Evolutionary conservation across 2,888 invertebrate species (phyloP).

Genomic region (Protodeltote pygarga): DNA sequence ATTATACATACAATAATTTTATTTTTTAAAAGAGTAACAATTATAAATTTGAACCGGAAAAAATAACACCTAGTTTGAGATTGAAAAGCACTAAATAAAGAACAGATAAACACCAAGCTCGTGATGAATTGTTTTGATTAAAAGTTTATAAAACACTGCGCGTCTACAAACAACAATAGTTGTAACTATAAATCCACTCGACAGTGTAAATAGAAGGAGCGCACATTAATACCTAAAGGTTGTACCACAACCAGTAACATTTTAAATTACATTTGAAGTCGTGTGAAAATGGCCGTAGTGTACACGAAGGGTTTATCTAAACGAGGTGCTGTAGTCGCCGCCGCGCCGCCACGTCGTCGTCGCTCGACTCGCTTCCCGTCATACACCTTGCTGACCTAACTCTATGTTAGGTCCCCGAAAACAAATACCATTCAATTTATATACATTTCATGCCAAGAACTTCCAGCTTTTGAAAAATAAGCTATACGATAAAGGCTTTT

Average conservation of each 20-base stretch:
- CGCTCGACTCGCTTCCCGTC: conserved; percentile 22
- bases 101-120: conserved; percentile 14
- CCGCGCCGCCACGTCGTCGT: conserved; percentile 22
- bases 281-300: conserved; percentile 51
- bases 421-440: conserved; percentile 33
- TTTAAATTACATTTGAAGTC: conserved; percentile 59
- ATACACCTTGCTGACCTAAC: conserved; percentile 27
- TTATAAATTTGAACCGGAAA: too few species aligned
- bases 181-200: conserved; percentile 28
- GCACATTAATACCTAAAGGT: conserved; percentile 38
- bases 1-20: too few species aligned
- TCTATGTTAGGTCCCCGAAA: conserved; percentile 14
- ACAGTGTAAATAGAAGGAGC: conserved; percentile 30
- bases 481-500: conserved; percentile 28
- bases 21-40: too few species aligned
- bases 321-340: conserved; percentile 44
- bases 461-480: conserved; percentile 5
- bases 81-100: conserved; percentile 17
- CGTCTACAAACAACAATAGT: conserved; percentile 25
- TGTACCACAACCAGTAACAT: conserved; percentile 45
- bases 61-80: conserved; percentile 3
- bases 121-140: conserved; percentile 39
- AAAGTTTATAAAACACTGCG: conserved; percentile 30
- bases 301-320: conserved; percentile 55
- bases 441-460: conserved; percentile 9